Evolutionary conservation across 2,113 vertebrate genomes (phyloP).

Genomic region (Eira barbara): DNA sequence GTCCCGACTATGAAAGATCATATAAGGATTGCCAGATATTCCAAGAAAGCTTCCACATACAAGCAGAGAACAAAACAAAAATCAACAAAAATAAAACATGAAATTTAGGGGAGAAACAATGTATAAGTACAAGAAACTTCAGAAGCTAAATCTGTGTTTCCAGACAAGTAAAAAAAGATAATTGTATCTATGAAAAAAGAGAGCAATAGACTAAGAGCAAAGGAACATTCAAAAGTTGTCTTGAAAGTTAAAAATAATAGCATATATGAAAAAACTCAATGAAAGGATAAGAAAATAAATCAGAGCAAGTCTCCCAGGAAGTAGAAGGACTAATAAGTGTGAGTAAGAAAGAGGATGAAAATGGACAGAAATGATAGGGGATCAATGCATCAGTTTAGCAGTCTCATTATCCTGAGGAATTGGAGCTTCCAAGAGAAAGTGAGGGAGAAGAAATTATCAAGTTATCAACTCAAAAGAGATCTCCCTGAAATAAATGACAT

Average conservation of each 20-base stretch:
- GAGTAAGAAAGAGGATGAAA: background rate
- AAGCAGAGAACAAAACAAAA: constrained; percentile 21
- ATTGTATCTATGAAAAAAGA: background rate
- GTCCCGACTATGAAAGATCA: background rate
- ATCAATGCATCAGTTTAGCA: background rate
- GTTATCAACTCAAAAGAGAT: background rate
- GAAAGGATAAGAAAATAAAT: background rate
- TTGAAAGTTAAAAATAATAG: background rate
- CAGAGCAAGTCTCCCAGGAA: background rate
- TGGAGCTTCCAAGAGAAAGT: background rate
- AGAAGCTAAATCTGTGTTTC: background rate
- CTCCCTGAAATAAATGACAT: background rate
- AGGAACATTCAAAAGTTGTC: background rate
- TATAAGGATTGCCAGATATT: background rate
- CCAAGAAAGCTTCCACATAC: background rate
- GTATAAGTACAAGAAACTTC: background rate
- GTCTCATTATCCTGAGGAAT: background rate
- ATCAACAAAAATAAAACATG: background rate
- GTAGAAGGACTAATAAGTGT: background rate
- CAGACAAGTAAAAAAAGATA: background rate
- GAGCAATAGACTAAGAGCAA: background rate
- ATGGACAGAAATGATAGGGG: background rate
- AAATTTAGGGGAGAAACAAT: background rate
- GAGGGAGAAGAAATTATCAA: background rate
- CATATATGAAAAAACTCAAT: background rate